Evolutionary conservation across 2,888 invertebrate species (phyloP), one percentile per base, ranked within the genome.

Genomic region (Punctoribates punctum): DNA sequence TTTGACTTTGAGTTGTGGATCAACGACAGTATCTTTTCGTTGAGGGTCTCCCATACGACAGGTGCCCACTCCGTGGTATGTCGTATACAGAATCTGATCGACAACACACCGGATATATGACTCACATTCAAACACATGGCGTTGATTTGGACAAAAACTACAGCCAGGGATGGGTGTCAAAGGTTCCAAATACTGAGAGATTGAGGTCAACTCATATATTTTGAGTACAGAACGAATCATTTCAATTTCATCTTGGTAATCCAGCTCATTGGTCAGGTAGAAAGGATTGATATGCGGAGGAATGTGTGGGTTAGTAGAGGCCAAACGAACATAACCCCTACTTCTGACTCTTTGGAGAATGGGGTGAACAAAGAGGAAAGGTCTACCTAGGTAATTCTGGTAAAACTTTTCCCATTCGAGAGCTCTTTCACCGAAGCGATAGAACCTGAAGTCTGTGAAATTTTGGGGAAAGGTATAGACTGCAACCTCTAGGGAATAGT

Each of bases 21-120:
- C 75, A n/a, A 75, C 75, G 9, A 75, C 75, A 2, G 38, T n/a
- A 60, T 75, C 75, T 0, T 42, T 27, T 9, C 75, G 29, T 15
- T 70, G 13, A 17, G n/a, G 15, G 8, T 72, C 42, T 15, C 75
- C 75, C 75, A 75, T 75, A 11, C 75, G 46, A 75, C 75, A 75
- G 15, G 72, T 70, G 25, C 75, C 75, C 4, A 46, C 72, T 8
- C 48, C 23, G 42, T 75, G 70, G 11, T 46, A 23, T 6, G 8
- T 72, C 4, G 20, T 48, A 6, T 51, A 11, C 1, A 3, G 17
- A 1, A 72, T n/a, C 15, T 72, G 46, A 29, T 23, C n/a, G 23
- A 72, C 25, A 17, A 27, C 4, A 29, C 75, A 75, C 3, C 72
- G 1, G n/a, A 75, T 51, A 25, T 75, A 75, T 4, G 48, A 48